Evolutionary conservation across 2,797 vertebrate species (phyloP).

Genomic region (Arctocebus calabarensis): DNA sequence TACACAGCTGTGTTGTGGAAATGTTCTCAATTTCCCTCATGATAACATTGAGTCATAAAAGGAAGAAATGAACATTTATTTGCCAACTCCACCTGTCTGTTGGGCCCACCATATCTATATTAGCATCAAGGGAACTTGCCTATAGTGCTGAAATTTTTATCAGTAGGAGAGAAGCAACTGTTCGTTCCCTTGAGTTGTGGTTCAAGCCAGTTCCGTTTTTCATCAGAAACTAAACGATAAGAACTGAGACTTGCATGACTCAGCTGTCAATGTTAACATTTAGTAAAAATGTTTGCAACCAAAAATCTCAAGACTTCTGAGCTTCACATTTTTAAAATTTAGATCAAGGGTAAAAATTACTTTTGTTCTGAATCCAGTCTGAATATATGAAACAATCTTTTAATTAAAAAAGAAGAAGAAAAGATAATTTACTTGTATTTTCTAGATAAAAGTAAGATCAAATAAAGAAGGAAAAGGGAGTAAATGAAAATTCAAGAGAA

Average conservation of each 20-base stretch:
- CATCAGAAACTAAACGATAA: conserved; percentile 58
- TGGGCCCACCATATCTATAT: conserved; percentile 78
- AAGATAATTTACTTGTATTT: neutral
- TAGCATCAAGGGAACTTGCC: conserved; percentile 80
- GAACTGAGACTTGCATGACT: conserved; percentile 62
- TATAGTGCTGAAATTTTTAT: conserved; percentile 80
- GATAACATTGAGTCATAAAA: conserved; percentile 85
- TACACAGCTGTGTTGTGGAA: conserved; percentile 84
- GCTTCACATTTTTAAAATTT: conserved; percentile 42
- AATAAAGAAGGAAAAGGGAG: neutral
- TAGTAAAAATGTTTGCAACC: conserved; percentile 47
- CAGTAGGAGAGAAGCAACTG: conserved; percentile 75
- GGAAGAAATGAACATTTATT: conserved; percentile 81
- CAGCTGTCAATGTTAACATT: conserved; percentile 54
- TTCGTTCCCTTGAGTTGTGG: conserved; percentile 63
- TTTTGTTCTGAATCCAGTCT: conserved; percentile 59
- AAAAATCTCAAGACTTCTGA: conserved; percentile 60
- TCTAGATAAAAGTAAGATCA: conserved; percentile 10
- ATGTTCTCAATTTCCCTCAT: conserved; percentile 78
- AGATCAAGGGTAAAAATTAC: conserved; percentile 30
- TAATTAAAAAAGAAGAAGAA: neutral
- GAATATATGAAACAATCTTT: neutral
- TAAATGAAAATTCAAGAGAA: neutral
- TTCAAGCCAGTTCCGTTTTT: conserved; percentile 52
- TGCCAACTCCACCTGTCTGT: conserved; percentile 84